Evolutionary conservation across 2,113 vertebrate species (phyloP).

Genomic region (Vidua macroura): DNA sequence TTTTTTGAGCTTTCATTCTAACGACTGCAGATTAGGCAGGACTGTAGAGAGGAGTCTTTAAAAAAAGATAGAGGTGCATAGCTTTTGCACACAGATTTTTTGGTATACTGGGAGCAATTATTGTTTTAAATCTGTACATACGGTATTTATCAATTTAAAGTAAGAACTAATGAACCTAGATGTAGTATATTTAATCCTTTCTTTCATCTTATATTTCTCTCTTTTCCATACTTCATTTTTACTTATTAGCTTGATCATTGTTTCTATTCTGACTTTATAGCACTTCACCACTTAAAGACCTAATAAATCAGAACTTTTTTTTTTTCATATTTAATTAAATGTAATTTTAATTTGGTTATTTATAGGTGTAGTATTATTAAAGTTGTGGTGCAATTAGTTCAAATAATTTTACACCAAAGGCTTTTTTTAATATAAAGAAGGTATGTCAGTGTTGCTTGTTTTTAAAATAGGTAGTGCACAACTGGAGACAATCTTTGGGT

Average conservation of each 20-base stretch:
- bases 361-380: neutral
- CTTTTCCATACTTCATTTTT: neutral
- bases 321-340: neutral
- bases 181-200: neutral
- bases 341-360: neutral
- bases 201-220: neutral
- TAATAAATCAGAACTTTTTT: neutral
- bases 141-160: neutral
- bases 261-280: neutral
- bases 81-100: neutral
- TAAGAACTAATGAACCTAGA: neutral
- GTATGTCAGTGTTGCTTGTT: neutral
- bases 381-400: neutral
- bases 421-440: neutral
- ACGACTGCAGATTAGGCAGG: accelerated
- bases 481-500: neutral
- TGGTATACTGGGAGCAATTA: neutral
- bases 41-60: neutral
- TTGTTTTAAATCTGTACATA: neutral
- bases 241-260: neutral
- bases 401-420: neutral
- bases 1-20: neutral
- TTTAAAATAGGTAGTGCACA: neutral
- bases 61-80: neutral
- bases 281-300: neutral